Base-by-base conservation (phyloP, 2,888 invertebrate species). In the Macrosoma leucophasiata region DNA sequence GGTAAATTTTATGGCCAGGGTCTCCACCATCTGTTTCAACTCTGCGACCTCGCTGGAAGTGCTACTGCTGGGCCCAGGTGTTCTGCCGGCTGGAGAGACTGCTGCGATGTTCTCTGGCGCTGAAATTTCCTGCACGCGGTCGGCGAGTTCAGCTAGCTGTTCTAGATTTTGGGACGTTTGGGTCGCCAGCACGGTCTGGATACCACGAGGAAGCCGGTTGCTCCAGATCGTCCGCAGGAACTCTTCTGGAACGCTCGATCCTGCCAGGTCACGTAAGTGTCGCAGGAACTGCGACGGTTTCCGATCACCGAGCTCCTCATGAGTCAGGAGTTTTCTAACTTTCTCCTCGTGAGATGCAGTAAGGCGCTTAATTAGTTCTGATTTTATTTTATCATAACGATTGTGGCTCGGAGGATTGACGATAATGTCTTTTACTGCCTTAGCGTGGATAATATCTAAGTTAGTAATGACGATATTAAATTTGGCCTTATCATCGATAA, bases 271-370 rank as follows among this genome's bases (percentile, higher is more conserved):
- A 4, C 23, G 26, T 1, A 33, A 21, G 6, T 32, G 26, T 2
- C 48, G 23, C 1, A 46, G 38, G 9, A 46, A 48, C 10, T 48
- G 49, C 1, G 46, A 44, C 1, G 48, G 47, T 12, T 44, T 46
- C 7, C 49, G 23, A 18, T 48, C 48, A 2, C 46, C 50, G 0
- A 47, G 23, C 23, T 48, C 43, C 12, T 46, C 44, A 8, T 48
- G 42, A 9, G 26, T 36, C 7, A 45, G 28, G 1, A 46, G 33
- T 12, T 48, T 45, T 19, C 39, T 35, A 4, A 42, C 12, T 12
- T 39, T 39, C 10, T 33, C 33, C 9, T 27, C 27, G 8, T 27
- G 27, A 7, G 27, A 27, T 1, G 27, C 27, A 1, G 27, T 17
- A 2, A 46, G 25, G 0, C 50, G 12, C 13, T 36, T 39, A 3